Evolutionary conservation across 1,140 invertebrate species (phyloP).

Genomic region (Melanaphis sacchari): DNA sequence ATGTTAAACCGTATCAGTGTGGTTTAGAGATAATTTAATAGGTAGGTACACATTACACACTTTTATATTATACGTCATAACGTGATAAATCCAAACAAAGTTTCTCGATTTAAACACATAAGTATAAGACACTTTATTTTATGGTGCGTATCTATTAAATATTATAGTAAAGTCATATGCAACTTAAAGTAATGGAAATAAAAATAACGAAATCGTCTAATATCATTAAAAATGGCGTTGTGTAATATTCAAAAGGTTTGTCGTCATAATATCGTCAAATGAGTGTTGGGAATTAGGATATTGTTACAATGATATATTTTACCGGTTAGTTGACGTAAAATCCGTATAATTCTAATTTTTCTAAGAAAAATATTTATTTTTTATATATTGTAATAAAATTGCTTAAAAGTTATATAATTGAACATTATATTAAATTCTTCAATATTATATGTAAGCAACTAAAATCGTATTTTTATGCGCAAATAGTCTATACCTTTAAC

Average conservation of each 20-base stretch:
- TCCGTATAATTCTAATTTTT: too few relatives aligned
- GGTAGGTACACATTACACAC: not conserved
- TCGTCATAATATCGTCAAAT: too few relatives aligned
- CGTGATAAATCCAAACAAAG: not conserved
- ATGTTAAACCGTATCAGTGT: not conserved
- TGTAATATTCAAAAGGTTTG: too few relatives aligned
- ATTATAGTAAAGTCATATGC: not conserved
- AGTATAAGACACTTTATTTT: too few relatives aligned
- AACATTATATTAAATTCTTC: not conserved
- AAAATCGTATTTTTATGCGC: not conserved
- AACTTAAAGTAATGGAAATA: not conserved
- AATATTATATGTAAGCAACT: not conserved
- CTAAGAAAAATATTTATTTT: too few relatives aligned
- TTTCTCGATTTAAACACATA: not conserved
- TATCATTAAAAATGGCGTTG: too few relatives aligned
- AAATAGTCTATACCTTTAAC: not conserved
- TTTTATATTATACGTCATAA: not conserved
- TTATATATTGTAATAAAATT: too few relatives aligned
- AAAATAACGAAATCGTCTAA: too few relatives aligned
- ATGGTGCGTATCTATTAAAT: not conserved
- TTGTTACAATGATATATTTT: not conserved
- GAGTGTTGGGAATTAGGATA: not conserved
- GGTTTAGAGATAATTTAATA: not conserved
- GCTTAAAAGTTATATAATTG: too few relatives aligned
- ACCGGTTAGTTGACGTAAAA: not conserved